Percentiles rank a stretch among this genome's conserved stretches.
Conservation (phyloP, 2,888 invertebrate species). For the Vesta saturnalis region DNA sequence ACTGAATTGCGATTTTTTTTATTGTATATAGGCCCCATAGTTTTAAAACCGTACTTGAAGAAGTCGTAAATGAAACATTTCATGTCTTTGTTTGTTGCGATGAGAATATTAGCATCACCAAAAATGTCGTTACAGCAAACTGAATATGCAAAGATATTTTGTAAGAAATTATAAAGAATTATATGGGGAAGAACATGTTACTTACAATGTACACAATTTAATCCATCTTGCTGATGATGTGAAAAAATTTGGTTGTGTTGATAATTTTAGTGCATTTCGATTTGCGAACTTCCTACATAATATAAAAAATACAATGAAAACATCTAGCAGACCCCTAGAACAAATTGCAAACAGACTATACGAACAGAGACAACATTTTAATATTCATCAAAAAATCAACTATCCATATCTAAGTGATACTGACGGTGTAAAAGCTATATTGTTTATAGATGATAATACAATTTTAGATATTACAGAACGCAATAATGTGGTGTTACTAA, state of each 20-base stretch:
- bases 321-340: neutral
- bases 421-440: neutral
- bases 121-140: neutral
- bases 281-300: neutral
- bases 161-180: neutral
- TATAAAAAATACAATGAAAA: neutral
- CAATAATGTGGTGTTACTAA: neutral
- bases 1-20: neutral
- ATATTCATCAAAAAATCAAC: neutral
- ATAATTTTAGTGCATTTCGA: neutral
- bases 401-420: neutral
- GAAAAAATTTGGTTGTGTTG: neutral
- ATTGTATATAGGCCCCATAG: neutral
- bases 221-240: conserved; percentile 5
- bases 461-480: neutral
- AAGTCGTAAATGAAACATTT: neutral
- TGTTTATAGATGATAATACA: neutral
- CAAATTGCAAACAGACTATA: neutral
- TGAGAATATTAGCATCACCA: neutral
- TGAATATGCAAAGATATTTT: neutral
- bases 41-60: neutral
- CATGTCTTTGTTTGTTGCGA: neutral
- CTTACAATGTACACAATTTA: conserved; percentile 5
- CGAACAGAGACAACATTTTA: neutral
- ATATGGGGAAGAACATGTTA: neutral